Conservation (phyloP, 2,888 invertebrate genomes). For the Orthosia gothica region DNA sequence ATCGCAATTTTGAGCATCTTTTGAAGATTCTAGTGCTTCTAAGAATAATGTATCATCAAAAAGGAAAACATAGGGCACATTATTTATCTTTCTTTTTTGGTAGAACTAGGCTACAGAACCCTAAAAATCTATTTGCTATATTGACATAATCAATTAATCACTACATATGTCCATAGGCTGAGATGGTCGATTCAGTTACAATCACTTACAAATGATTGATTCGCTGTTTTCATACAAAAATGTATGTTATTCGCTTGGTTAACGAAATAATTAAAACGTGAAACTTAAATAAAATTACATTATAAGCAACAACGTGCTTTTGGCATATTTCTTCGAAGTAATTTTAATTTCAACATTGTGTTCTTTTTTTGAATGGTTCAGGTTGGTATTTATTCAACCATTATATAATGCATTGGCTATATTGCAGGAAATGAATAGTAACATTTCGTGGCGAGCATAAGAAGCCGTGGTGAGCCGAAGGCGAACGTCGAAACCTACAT, state of each 20-base stretch:
- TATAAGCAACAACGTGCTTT: too few relatives aligned
- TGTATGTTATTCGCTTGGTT: neutral
- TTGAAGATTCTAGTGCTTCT: too few relatives aligned
- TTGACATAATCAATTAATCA: slow-evolving; percentile 1
- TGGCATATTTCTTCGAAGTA: neutral
- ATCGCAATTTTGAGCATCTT: too few relatives aligned
- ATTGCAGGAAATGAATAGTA: too few relatives aligned
- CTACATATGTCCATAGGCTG: neutral
- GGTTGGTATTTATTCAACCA: neutral
- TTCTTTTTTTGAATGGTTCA: neutral
- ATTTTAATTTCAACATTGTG: neutral
- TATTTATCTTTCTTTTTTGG: too few relatives aligned
- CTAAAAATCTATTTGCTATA: neutral
- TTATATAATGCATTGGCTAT: too few relatives aligned
- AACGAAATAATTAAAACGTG: neutral
- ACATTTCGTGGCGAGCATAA: too few relatives aligned
- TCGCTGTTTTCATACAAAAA: neutral
- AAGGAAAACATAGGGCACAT: too few relatives aligned
- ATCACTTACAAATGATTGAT: neutral
- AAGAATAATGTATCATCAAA: too few relatives aligned
- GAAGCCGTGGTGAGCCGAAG: too few relatives aligned
- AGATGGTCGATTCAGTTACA: neutral
- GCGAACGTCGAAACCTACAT: too few relatives aligned
- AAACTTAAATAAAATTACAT: too few relatives aligned
- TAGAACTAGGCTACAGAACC: neutral